phyloP scores from a whole-genome alignment of 2,888 invertebrate species.

The Hyposoter didymator region DNA sequence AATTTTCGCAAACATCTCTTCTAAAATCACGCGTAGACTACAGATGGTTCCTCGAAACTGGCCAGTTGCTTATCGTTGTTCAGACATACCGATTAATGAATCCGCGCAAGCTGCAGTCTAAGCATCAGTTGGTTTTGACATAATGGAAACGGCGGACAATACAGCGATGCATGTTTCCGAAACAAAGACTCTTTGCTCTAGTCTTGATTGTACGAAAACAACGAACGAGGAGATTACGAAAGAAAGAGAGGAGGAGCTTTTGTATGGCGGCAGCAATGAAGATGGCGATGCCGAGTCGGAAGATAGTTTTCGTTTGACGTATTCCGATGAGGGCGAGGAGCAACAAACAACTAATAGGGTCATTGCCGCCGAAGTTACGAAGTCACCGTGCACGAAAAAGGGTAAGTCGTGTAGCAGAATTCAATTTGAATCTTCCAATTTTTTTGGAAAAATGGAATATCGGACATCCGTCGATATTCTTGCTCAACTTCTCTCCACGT shows the following conservation, averaged over 20 bases:
- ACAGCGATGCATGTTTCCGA: constrained; percentile 74
- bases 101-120: constrained; percentile 36
- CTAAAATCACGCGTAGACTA: neutral
- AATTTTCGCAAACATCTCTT: neutral
- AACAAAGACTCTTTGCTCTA: constrained; percentile 72
- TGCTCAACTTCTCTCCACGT: neutral
- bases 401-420: constrained; percentile 64
- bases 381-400: constrained; percentile 32
- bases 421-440: neutral
- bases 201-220: constrained; percentile 69
- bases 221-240: constrained; percentile 74
- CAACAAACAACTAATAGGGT: constrained; percentile 46
- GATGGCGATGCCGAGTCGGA: constrained; percentile 80
- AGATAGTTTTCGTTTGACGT: constrained; percentile 80
- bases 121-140: constrained; percentile 56
- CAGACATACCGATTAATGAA: constrained; percentile 56
- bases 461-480: neutral
- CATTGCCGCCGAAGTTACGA: constrained; percentile 29
- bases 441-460: neutral
- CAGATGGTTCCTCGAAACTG: constrained; percentile 43
- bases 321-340: constrained; percentile 80
- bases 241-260: constrained; percentile 77
- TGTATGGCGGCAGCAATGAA: constrained; percentile 74
- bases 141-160: constrained; percentile 78
- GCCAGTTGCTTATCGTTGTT: constrained; percentile 47